Percentiles rank a stretch among this genome's conserved stretches.
Conservation (phyloP, 2,888 invertebrate species). For the Poecilus cupreus region DNA sequence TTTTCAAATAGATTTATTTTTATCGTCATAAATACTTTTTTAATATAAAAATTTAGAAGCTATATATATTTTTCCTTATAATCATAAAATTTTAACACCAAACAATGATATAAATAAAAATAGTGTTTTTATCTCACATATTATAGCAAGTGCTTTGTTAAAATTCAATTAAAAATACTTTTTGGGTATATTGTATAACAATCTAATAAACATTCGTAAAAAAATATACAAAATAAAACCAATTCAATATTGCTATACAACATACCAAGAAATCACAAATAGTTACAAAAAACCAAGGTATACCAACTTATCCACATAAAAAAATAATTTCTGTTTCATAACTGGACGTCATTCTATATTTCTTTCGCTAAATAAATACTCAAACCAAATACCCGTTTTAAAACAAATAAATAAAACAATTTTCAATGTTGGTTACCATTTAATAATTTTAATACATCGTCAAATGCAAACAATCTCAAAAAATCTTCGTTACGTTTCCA, state of each 20-base stretch:
- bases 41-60: constrained; percentile 49
- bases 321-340: neutral
- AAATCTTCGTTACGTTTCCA: neutral
- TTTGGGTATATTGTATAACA: constrained; percentile 22
- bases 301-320: neutral
- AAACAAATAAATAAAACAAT: constrained; percentile 3
- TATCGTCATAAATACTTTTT: constrained; percentile 11
- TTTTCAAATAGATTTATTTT: constrained; percentile 34
- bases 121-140: neutral
- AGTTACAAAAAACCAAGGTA: neutral
- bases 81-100: constrained; percentile 34
- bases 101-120: constrained; percentile 22
- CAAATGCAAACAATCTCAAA: neutral
- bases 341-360: constrained; percentile 24
- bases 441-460: neutral
- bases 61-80: constrained; percentile 43
- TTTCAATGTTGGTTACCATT: neutral
- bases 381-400: neutral
- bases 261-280: constrained; percentile 40
- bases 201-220: constrained; percentile 11
- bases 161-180: constrained; percentile 9
- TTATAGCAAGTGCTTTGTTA: neutral
- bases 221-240: constrained; percentile 16
- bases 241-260: constrained; percentile 3
- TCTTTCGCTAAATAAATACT: neutral